Conservation (phyloP, 2,888 invertebrate species). For the Acanthosepion esculentum region DNA sequence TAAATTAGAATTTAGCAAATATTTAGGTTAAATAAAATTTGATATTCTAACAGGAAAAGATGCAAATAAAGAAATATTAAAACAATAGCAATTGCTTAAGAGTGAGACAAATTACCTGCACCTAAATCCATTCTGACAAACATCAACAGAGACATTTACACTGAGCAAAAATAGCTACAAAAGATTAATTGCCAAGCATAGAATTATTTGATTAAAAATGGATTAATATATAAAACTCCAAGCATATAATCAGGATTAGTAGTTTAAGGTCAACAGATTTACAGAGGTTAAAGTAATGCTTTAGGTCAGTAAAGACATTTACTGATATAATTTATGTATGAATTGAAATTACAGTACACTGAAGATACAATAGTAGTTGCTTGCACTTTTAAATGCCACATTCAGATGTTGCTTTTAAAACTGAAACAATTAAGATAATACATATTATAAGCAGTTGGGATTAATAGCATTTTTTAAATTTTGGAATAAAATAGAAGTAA, state of each 20-base stretch:
- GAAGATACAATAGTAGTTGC: too few relatives aligned
- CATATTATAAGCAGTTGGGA: too few relatives aligned
- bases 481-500: too few relatives aligned
- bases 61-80: neutral
- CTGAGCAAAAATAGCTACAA: neutral
- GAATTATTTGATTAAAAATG: slow-evolving; percentile 33
- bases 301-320: slow-evolving; percentile 5
- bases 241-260: neutral
- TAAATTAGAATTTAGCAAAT: too few relatives aligned
- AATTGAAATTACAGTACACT: neutral
- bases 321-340: neutral
- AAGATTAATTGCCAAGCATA: neutral
- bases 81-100: neutral
- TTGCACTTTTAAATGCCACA: too few relatives aligned
- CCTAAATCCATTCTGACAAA: neutral
- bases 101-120: neutral
- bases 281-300: neutral
- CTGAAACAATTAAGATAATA: too few relatives aligned
- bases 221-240: neutral
- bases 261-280: slow-evolving; percentile 33
- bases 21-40: too few relatives aligned
- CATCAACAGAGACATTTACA: neutral
- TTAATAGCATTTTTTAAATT: too few relatives aligned
- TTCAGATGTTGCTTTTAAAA: too few relatives aligned
- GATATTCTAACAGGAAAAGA: too few relatives aligned